A percentile compares a stretch with the other conserved stretches of the same genome.
Conservation (phyloP, 2,113 vertebrate species). For the Neotragus pygmaeus region DNA sequence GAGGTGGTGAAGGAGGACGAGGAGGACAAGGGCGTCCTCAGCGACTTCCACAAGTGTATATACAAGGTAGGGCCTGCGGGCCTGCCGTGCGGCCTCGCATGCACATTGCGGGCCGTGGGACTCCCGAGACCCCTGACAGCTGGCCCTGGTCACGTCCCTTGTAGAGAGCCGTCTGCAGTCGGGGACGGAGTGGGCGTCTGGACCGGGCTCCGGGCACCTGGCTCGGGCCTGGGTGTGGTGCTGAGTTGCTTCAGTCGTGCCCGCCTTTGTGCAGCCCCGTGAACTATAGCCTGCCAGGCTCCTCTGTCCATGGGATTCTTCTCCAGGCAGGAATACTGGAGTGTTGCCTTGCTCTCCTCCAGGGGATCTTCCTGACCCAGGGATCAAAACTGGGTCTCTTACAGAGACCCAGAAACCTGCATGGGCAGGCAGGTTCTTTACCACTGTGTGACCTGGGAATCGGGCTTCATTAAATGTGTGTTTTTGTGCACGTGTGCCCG, state of each 20-base stretch:
- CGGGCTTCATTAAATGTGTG: neutral
- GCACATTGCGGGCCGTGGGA: neutral
- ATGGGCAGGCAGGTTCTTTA: neutral
- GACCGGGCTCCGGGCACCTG: neutral
- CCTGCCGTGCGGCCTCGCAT: rapidly evolving
- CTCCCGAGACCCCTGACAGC: neutral
- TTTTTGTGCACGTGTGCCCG: neutral
- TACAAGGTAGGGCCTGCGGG: slow-evolving; percentile 88
- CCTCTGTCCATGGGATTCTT: neutral
- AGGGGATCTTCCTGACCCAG: neutral
- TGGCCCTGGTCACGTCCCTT: neutral
- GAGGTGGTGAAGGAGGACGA: slow-evolving; percentile 89
- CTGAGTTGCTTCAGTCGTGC: neutral
- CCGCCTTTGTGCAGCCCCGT: neutral
- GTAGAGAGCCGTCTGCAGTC: neutral
- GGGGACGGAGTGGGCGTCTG: neutral
- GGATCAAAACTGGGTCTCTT: neutral
- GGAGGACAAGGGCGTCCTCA: slow-evolving; percentile 88
- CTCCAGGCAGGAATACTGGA: neutral
- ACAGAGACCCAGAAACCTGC: no score
- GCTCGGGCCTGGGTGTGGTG: neutral
- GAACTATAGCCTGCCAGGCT: neutral
- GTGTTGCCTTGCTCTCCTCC: neutral
- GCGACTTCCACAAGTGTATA: slow-evolving; percentile 98
- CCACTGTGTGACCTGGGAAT: neutral